Base-by-base conservation (phyloP, 2,797 vertebrate species). In the Perodicticus potto region DNA sequence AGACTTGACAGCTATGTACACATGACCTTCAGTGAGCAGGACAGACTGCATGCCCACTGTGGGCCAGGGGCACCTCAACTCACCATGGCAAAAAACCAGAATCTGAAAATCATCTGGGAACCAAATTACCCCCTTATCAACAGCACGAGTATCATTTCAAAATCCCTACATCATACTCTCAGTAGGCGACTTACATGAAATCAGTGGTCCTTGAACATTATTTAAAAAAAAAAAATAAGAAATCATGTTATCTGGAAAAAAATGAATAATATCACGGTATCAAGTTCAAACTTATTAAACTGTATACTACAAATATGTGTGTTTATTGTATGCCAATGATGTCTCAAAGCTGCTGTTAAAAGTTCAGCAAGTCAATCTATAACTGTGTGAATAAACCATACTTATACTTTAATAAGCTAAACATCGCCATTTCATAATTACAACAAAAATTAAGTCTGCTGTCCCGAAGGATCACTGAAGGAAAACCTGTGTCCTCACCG, bases 321-420 rank as follows among this genome's bases (percentile, higher is more conserved):
- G 22, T n/a, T 78, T 76, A 34, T 12, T 86, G 1, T 45, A n/a
- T 22, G 11, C 53, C 82, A 65, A 22, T 29, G 32, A 74, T 57
- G 69, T 27, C 57, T 88, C 59, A 34, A 74, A 81, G 55, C 57
- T 32, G 1, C 69, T 65, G 94, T 49, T 59, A 25, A 78, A 88
- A 92, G 10, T 49, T 80, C 65, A 87, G 32, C 55, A 74, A 40
- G 23, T 49, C 63, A 55, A 87, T 40, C 65, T 53, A 43, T 61
- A 83, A 76, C 61, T 65, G 13, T 84, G 29, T 87, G 17, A 74
- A 93, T 70, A 87, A 87, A 25, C 12, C 77, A n/a, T 55, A 29
- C 32, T 86, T 87, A 25, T 10, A 76, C 59, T 93, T 93, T 87
- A 91, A 73, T 94, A 89, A 91, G 43, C 61, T 43, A 72, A 92